Evolutionary conservation across 2,797 vertebrate species (phyloP).

Genomic region (Brachyrhaphis roseni): DNA sequence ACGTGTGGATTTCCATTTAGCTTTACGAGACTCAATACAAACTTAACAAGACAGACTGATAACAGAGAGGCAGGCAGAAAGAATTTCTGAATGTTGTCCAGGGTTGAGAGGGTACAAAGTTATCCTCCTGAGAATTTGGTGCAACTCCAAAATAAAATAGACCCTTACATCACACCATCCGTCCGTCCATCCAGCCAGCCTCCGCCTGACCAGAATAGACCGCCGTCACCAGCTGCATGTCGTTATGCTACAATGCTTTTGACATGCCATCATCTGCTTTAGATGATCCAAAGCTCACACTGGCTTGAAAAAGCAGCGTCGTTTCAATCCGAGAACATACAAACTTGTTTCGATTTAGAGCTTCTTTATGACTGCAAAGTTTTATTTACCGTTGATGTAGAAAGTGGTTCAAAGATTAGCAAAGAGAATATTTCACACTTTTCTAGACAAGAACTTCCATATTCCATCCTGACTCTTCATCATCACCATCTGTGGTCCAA

Average conservation of each 20-base stretch:
- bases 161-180: constrained; percentile 75
- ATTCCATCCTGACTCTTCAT: constrained; percentile 14
- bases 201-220: constrained; percentile 77
- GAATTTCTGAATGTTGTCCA: constrained; percentile 48
- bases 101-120: constrained; percentile 51
- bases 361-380: background rate
- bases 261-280: constrained; percentile 23
- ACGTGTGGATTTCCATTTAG: constrained; percentile 8
- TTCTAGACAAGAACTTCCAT: background rate
- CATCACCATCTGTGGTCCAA: constrained; percentile 8
- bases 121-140: constrained; percentile 51
- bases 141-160: constrained; percentile 74
- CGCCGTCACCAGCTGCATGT: constrained; percentile 54
- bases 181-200: constrained; percentile 44
- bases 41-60: constrained; percentile 10
- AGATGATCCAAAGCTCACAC: constrained; percentile 27
- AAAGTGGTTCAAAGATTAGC: background rate
- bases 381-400: background rate
- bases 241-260: constrained; percentile 51
- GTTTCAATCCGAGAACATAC: background rate
- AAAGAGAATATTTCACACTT: background rate
- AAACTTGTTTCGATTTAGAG: background rate
- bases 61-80: constrained; percentile 37
- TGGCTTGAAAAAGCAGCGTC: background rate
- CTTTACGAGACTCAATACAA: constrained; percentile 20